A percentile compares a stretch with the other conserved stretches of the same genome.
phyloP scores from a whole-genome alignment of 2,888 invertebrate species.

The Xiphydria camelus region DNA sequence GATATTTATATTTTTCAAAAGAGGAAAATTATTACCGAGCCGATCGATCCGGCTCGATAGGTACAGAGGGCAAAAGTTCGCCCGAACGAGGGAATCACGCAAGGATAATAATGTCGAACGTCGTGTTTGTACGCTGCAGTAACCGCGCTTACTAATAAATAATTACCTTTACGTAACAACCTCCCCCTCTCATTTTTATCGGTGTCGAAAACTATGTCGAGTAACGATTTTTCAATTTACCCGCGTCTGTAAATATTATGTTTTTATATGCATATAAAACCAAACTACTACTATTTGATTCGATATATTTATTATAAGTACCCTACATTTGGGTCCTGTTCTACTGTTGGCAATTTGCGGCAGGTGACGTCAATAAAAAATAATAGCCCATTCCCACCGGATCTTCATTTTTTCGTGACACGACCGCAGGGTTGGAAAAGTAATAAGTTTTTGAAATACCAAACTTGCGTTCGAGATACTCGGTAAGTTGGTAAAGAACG shows the following conservation, averaged over 20 bases:
- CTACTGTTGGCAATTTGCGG: slow-evolving; percentile 51
- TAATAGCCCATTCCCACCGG: slow-evolving; percentile 40
- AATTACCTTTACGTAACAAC: slow-evolving; percentile 45
- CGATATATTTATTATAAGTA: slow-evolving; percentile 52
- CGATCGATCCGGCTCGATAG: slow-evolving; percentile 25
- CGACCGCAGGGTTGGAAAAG: slow-evolving; percentile 2
- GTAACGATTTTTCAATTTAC: slow-evolving; percentile 37
- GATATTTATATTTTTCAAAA: slow-evolving; percentile 52
- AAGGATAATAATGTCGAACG: too few species aligned
- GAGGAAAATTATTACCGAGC: slow-evolving; percentile 36
- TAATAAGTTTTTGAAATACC: too few species aligned
- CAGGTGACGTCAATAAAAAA: slow-evolving; percentile 52
- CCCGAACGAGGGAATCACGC: too few species aligned
- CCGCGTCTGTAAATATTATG: slow-evolving; percentile 51
- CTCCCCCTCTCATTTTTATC: slow-evolving; percentile 43
- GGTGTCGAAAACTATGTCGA: slow-evolving; percentile 29
- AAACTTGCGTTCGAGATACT: too few species aligned
- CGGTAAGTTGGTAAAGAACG: too few species aligned
- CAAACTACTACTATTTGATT: slow-evolving; percentile 38
- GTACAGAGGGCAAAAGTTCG: too few species aligned
- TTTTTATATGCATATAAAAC: slow-evolving; percentile 44
- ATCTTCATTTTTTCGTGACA: slow-evolving; percentile 9
- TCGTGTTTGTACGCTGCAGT: slow-evolving; percentile 37
- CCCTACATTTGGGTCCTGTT: slow-evolving; percentile 50
- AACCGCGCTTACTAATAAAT: slow-evolving; percentile 49